These are phyloP conservation scores for Haliaeetus leucogaster DNA, from an alignment of 2,113 vertebrate genomes.

Conservation along the genomic window DNA sequence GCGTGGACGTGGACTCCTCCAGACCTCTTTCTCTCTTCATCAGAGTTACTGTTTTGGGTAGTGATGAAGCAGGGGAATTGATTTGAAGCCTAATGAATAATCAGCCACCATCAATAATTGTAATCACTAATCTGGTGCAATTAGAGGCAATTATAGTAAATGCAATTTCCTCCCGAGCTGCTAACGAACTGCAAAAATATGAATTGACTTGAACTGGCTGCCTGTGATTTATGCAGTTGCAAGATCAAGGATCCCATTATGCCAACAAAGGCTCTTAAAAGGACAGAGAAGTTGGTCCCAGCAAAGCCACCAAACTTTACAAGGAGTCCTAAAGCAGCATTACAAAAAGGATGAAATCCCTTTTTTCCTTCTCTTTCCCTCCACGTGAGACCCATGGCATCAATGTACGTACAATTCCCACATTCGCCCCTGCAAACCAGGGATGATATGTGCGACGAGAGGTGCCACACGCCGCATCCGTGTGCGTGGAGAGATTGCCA, in stretches of 20 bases:
- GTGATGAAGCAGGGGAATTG: conserved; percentile 75
- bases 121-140: conserved; percentile 88
- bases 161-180: conserved; percentile 82
- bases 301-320: not conserved
- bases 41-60: conserved; percentile 75
- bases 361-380: not conserved
- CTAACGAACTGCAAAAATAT: conserved; percentile 83
- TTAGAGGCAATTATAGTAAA: conserved; percentile 88
- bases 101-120: conserved; percentile 85
- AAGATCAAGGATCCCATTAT: conserved; percentile 67
- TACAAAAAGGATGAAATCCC: fast-evolving
- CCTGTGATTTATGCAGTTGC: conserved; percentile 72
- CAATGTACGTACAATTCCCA: fast-evolving
- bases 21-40: conserved; percentile 70
- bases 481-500: not conserved
- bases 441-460: fast-evolving
- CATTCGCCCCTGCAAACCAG: fast-evolving
- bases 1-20: conserved; percentile 32
- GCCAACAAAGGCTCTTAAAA: conserved; percentile 60
- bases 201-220: conserved; percentile 78
- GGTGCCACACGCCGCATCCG: not conserved
- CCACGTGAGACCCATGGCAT: fast-evolving
- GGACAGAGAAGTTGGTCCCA: not conserved
- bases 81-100: conserved; percentile 85
- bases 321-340: not conserved